phyloP scores from a whole-genome alignment of 2,113 vertebrate species.

The Platichthys flesus region DNA sequence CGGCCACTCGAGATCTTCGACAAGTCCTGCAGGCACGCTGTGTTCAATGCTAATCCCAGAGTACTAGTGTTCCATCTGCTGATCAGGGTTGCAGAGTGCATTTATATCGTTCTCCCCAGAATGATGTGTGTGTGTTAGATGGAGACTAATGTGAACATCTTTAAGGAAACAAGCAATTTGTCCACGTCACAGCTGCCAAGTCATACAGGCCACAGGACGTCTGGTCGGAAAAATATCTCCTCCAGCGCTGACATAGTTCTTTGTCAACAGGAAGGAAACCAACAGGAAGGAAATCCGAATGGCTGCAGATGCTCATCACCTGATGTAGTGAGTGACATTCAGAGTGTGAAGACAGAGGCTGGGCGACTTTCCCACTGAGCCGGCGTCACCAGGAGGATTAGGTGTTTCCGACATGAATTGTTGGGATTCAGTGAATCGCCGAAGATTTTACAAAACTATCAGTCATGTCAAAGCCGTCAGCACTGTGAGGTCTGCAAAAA shows the following conservation, averaged over 20 bases:
- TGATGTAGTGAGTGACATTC: constrained; percentile 7
- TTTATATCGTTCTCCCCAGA: constrained; percentile 10
- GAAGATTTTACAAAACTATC: constrained; percentile 17
- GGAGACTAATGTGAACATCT: constrained; percentile 48
- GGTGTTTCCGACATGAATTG: constrained; percentile 5
- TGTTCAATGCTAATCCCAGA: constrained; percentile 39
- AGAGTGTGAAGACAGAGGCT: constrained; percentile 9
- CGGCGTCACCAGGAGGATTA: constrained; percentile 14
- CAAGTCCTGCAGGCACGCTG: neutral
- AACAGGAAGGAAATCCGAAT: too few relatives aligned
- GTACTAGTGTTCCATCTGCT: constrained; percentile 35
- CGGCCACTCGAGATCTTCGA: neutral
- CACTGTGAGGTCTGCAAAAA: constrained; percentile 1
- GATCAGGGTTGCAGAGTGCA: constrained; percentile 8
- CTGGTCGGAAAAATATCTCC: constrained; percentile 9
- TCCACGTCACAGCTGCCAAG: constrained; percentile 3
- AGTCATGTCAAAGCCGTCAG: constrained; percentile 1
- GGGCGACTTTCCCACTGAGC: neutral
- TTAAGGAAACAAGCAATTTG: constrained; percentile 57
- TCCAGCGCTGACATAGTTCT: too few relatives aligned
- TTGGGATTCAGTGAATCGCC: neutral
- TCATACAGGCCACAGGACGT: neutral
- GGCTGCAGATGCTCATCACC: neutral
- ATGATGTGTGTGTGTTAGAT: constrained; percentile 47
- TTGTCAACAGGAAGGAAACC: too few relatives aligned